phyloP scores from a whole-genome alignment of 2,797 vertebrate genomes.

The Alauda arvensis region DNA sequence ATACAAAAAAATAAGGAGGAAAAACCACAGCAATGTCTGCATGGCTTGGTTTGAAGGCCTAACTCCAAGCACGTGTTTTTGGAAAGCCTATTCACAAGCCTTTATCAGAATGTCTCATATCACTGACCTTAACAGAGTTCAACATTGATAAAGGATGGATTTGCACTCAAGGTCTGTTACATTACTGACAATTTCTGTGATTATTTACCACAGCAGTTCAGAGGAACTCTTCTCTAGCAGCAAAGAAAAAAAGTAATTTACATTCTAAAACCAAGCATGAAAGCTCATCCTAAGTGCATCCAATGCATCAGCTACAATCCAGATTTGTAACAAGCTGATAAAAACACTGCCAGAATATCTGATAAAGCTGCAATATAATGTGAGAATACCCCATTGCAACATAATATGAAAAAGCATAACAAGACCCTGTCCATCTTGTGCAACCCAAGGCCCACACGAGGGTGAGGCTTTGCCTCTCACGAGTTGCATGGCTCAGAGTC shows the following conservation, averaged over 20 bases:
- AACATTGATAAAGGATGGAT: neutral
- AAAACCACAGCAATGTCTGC: neutral
- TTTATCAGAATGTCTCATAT: neutral
- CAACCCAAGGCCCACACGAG: neutral
- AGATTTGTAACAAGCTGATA: neutral
- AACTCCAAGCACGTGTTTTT: neutral
- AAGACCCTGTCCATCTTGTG: neutral
- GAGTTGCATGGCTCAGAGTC: neutral
- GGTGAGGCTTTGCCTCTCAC: neutral
- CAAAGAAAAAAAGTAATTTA: neutral
- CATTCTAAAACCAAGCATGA: neutral
- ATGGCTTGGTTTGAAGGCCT: neutral
- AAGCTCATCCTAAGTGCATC: neutral
- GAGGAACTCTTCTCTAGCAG: neutral
- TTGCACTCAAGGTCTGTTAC: neutral
- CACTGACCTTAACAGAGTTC: neutral
- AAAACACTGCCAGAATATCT: neutral
- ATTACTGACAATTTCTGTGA: neutral
- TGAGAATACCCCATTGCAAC: neutral
- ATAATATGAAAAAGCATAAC: neutral
- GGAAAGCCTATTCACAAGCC: neutral
- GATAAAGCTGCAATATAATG: neutral
- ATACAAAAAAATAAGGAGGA: neutral
- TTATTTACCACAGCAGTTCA: neutral
- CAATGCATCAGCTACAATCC: neutral